phyloP scores from a whole-genome alignment of 1,140 invertebrate species.

The Diachasma alloeum region DNA sequence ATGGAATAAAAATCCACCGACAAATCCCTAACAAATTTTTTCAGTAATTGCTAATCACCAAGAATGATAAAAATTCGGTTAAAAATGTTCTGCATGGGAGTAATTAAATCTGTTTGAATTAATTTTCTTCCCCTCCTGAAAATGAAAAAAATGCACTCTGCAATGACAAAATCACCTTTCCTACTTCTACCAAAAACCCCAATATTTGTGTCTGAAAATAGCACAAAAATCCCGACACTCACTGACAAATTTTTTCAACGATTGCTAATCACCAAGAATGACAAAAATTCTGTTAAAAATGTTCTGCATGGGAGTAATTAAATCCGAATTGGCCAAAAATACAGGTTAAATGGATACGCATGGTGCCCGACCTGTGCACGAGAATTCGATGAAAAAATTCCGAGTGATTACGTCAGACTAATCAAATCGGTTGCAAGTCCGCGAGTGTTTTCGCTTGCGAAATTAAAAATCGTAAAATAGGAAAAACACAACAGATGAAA shows the following conservation, averaged over 20 bases:
- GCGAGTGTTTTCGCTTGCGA: neutral
- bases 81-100: neutral
- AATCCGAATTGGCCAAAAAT: slow-evolving; percentile 17
- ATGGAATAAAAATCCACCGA: too few relatives aligned
- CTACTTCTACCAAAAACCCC: too few relatives aligned
- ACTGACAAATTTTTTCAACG: too few relatives aligned
- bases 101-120: neutral
- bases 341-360: neutral
- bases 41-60: neutral
- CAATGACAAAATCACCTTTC: too few relatives aligned
- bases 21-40: too few relatives aligned
- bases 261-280: neutral
- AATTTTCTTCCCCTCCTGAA: too few relatives aligned
- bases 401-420: slow-evolving; percentile 6
- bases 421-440: slow-evolving; percentile 20
- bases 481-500: neutral
- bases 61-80: neutral
- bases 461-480: neutral
- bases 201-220: too few relatives aligned
- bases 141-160: too few relatives aligned
- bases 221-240: too few relatives aligned
- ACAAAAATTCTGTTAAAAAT: neutral
- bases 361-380: neutral
- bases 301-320: neutral
- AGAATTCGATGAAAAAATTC: slow-evolving; percentile 22